Conservation (phyloP, 2,888 invertebrate genomes). For the Drosophila gaucha region DNA sequence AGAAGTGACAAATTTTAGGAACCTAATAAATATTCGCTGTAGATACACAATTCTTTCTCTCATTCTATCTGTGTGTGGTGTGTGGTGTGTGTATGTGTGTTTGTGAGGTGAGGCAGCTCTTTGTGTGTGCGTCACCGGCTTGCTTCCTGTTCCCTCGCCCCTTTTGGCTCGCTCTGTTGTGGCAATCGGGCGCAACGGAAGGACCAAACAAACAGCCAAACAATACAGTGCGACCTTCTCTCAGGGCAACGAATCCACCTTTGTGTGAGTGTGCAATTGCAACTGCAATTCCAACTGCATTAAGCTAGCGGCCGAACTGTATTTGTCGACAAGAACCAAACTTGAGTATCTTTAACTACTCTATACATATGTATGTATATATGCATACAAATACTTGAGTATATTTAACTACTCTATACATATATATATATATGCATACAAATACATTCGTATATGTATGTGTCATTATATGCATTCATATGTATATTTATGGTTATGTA, state of each 20-base stretch:
- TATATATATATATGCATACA: too few species aligned
- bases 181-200: constrained; percentile 33
- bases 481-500: too few species aligned
- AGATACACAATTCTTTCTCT: background rate
- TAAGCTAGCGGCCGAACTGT: too few species aligned
- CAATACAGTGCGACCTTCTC: constrained; percentile 7
- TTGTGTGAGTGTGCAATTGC: background rate
- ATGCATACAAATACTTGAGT: too few species aligned
- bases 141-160: constrained; percentile 25
- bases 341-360: too few species aligned
- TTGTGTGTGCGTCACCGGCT: constrained; percentile 38
- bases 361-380: too few species aligned
- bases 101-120: background rate
- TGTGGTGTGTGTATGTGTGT: constrained; percentile 7
- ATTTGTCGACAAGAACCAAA: too few species aligned
- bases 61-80: constrained; percentile 3
- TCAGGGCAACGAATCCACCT: constrained; percentile 3
- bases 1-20: constrained; percentile 22
- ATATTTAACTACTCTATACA: too few species aligned
- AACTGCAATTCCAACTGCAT: constrained; percentile 8
- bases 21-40: constrained; percentile 16
- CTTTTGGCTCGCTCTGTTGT: background rate
- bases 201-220: constrained; percentile 24
- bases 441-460: too few species aligned
- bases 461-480: too few species aligned